Percentiles rank a stretch among this genome's conserved stretches.
These are phyloP conservation scores for Ginglymostoma cirratum DNA, from an alignment of 2,113 vertebrate species.

Conservation along the genomic window DNA sequence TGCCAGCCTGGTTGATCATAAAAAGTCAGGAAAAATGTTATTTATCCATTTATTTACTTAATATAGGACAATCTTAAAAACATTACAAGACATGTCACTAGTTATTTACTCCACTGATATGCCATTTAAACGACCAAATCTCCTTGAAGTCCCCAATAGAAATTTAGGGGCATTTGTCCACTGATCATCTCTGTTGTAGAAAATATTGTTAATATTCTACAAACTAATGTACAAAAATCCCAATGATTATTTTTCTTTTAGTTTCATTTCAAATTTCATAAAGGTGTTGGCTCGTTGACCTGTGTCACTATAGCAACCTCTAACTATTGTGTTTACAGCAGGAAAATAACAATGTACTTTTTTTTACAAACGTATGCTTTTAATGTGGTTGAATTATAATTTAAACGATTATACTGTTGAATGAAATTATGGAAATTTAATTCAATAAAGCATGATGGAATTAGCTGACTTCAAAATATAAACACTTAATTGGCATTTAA, in stretches of 20 bases:
- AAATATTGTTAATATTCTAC: background rate
- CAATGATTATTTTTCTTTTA: background rate
- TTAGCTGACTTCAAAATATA: background rate
- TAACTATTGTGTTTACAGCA: background rate
- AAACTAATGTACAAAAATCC: background rate
- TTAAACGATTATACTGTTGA: background rate
- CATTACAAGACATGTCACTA: background rate
- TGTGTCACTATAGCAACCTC: background rate
- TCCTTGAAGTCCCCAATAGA: background rate
- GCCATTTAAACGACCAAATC: background rate
- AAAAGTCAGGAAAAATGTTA: background rate
- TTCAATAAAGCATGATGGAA: background rate
- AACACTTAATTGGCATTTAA: background rate
- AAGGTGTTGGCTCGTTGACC: background rate
- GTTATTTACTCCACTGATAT: background rate
- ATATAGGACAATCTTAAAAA: background rate
- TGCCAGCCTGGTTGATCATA: background rate
- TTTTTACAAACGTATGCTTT: background rate
- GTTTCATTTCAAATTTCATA: background rate
- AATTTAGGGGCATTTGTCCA: background rate
- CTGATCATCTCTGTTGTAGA: background rate
- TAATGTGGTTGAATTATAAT: background rate
- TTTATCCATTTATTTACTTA: background rate
- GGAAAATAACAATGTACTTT: background rate
- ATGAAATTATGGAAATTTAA: background rate